These are phyloP conservation scores for Acanthiza pusilla DNA, from an alignment of 2,797 vertebrate genomes.

Conservation along the genomic window DNA sequence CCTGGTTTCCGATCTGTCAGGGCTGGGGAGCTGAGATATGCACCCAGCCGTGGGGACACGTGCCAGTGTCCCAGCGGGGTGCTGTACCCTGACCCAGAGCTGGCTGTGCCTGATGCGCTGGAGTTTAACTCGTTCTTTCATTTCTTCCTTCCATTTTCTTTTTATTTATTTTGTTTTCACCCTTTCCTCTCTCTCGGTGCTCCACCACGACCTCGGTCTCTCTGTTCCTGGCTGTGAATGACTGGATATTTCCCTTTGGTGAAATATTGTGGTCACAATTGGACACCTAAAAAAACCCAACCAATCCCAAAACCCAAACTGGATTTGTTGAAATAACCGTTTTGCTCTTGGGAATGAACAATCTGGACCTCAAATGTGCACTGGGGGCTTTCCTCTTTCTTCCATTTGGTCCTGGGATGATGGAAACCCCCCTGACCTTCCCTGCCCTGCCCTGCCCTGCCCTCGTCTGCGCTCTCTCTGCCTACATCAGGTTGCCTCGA, in stretches of 20 bases:
- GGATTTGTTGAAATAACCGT: neutral
- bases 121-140: slow-evolving; percentile 19
- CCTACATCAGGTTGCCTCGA: slow-evolving; percentile 84
- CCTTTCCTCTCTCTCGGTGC: neutral
- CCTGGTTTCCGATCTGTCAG: neutral
- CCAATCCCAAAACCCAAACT: neutral
- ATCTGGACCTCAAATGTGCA: neutral
- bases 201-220: neutral
- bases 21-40: neutral
- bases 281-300: neutral
- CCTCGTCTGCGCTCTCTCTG: slow-evolving; percentile 10
- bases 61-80: fast-evolving
- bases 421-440: slow-evolving; percentile 55
- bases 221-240: neutral
- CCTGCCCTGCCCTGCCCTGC: neutral
- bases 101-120: fast-evolving
- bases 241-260: slow-evolving; percentile 14
- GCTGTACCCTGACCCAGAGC: neutral
- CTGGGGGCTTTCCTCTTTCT: slow-evolving; percentile 28
- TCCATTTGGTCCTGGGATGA: slow-evolving; percentile 66
- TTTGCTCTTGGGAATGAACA: neutral
- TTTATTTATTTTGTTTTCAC: slow-evolving; percentile 15
- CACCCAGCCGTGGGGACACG: neutral
- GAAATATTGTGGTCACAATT: neutral
- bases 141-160: slow-evolving; percentile 62